Evolutionary conservation across 2,797 vertebrate species (phyloP), one percentile per base, ranked within the genome.

Genomic region (Lagodon rhomboides): DNA sequence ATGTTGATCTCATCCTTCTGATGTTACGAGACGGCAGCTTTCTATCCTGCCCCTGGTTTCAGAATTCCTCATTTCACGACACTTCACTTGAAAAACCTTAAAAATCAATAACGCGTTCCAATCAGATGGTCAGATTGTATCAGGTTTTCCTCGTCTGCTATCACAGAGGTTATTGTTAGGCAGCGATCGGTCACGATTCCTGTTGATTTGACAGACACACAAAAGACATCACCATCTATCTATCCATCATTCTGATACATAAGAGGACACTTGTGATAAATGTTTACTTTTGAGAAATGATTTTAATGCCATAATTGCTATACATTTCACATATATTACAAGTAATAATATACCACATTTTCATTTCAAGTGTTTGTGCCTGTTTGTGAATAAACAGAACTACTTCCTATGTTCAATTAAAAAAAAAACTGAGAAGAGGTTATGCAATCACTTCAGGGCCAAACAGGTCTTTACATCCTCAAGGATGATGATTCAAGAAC

Each of bases 91-190:
- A 65, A 85, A 75, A 73, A 62, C 11, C 51, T 20, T 18, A 43
- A 30, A 68, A 76, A 85, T 85, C 87, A 76, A 78, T 73, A 63
- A 66, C 43, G 43, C 81, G 83, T 88, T 79, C 54, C 43, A 30
- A 86, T 79, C 59, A 85, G 68, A 86, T 70, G 72, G 77, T 86
- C 51, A 73, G 16, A 80, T 46, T 12, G 11, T 17, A 66, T 70
- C 34, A 65, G 49, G n/a, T 30, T 62, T 23, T 67, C 74, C 51
- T 50, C 10, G 25, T 13, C 75, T 20, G 27, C 72, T 73, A 67
- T 68, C 71, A 68, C 22, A 72, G 12, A 22, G 77, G 17, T 73
- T n/a, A 56, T 81, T 13, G 56, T 15, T 34, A 47, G 34, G 44
- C 54, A 3, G 68, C 20, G 2, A 58, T 38, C 22, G 51, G 38